A percentile compares a stretch with the other conserved stretches of the same genome.
Evolutionary conservation across 2,888 invertebrate species (phyloP).

Genomic region (Cylloceria caligata): DNA sequence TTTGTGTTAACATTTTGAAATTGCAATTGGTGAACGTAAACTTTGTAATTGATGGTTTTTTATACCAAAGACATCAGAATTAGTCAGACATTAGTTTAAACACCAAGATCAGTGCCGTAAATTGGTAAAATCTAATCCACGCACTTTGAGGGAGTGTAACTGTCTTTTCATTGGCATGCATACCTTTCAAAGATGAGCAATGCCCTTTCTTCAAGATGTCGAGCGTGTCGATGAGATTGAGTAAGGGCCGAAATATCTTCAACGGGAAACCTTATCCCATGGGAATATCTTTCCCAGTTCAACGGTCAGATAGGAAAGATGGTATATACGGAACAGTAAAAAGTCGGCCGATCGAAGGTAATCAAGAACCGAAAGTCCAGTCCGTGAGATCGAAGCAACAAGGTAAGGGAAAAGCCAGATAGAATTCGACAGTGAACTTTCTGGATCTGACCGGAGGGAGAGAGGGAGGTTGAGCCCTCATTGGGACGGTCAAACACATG

Average conservation of each 20-base stretch:
- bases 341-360: conserved; percentile 61
- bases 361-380: conserved; percentile 52
- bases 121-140: no score
- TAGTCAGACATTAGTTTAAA: no score
- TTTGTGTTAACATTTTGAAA: no score
- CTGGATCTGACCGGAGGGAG: neutral
- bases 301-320: conserved; percentile 38
- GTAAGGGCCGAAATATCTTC: conserved; percentile 27
- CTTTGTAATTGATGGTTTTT: no score
- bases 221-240: conserved; percentile 32
- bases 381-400: conserved; percentile 28
- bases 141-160: no score
- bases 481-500: conserved; percentile 39
- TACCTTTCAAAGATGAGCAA: no score
- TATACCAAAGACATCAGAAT: no score
- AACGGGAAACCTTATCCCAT: conserved; percentile 39
- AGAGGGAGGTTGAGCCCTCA: no score
- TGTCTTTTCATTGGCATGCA: no score
- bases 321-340: conserved; percentile 38
- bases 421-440: conserved; percentile 47
- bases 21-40: no score
- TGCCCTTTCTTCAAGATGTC: neutral
- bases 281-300: conserved; percentile 42
- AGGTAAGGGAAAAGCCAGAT: neutral
- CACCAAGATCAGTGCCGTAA: no score